phyloP scores from a whole-genome alignment of 2,113 vertebrate genomes.

The Bungarus multicinctus region DNA sequence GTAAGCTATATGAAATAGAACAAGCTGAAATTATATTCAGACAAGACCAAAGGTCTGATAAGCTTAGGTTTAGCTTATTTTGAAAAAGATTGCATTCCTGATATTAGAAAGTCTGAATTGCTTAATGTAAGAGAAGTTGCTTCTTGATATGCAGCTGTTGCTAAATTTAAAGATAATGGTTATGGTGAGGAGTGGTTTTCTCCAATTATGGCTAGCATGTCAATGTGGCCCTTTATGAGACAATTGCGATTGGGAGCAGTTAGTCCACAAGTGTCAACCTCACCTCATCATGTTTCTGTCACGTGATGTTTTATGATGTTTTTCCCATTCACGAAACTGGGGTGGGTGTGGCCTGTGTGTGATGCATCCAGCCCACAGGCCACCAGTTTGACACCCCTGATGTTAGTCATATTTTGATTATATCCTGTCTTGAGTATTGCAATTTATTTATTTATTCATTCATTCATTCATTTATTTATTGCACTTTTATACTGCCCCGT shows the following conservation, averaged over 20 bases:
- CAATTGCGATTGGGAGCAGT: background rate
- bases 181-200: background rate
- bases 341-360: no score
- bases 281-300: no score
- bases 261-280: background rate
- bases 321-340: no score
- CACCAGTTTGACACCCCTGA: no score
- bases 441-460: no score
- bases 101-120: background rate
- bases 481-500: no score
- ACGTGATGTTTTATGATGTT: no score
- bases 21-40: background rate
- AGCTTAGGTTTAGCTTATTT: background rate
- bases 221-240: background rate
- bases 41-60: background rate
- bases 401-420: background rate
- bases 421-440: background rate
- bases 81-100: background rate
- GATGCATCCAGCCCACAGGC: no score
- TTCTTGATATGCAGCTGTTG: background rate
- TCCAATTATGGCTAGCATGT: background rate
- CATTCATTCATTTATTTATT: no score
- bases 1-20: background rate
- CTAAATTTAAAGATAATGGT: background rate
- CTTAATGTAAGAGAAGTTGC: background rate